phyloP scores from a whole-genome alignment of 2,888 invertebrate species.

The Dryomyza anilis region DNA sequence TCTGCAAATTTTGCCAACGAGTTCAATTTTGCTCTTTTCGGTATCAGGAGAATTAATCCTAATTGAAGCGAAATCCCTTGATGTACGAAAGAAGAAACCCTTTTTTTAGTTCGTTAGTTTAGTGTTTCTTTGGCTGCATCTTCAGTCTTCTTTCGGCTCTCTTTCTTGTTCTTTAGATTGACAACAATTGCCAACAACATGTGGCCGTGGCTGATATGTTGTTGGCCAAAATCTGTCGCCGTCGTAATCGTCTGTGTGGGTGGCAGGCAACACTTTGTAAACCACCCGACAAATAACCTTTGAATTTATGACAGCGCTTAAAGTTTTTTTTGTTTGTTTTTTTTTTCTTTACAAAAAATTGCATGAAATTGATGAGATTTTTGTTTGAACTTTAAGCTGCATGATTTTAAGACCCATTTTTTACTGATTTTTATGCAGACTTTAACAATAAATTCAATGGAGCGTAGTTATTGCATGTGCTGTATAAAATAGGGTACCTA shows the following conservation, averaged over 20 bases:
- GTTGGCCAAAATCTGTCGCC: no score
- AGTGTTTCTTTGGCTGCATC: background rate
- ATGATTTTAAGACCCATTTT: no score
- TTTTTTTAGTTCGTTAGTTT: constrained; percentile 23
- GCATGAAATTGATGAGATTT: no score
- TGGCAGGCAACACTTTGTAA: no score
- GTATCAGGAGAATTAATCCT: constrained; percentile 32
- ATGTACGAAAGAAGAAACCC: constrained; percentile 27
- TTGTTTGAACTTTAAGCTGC: no score
- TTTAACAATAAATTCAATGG: no score
- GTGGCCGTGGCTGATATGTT: background rate
- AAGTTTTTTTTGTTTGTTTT: no score
- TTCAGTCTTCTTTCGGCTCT: background rate
- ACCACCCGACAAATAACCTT: background rate
- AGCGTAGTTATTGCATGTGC: no score
- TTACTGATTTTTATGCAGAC: no score
- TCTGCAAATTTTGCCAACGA: background rate
- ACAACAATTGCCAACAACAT: background rate
- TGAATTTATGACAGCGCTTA: constrained; percentile 10
- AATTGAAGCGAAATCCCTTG: constrained; percentile 34
- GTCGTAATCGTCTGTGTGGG: no score
- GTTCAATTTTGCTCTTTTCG: constrained; percentile 6
- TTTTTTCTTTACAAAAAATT: no score
- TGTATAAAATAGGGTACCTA: no score
- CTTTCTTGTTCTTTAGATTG: background rate